A percentile compares a stretch with the other conserved stretches of the same genome.
Conservation (phyloP, 2,888 invertebrate species). For the Oasisia sp. region DNA sequence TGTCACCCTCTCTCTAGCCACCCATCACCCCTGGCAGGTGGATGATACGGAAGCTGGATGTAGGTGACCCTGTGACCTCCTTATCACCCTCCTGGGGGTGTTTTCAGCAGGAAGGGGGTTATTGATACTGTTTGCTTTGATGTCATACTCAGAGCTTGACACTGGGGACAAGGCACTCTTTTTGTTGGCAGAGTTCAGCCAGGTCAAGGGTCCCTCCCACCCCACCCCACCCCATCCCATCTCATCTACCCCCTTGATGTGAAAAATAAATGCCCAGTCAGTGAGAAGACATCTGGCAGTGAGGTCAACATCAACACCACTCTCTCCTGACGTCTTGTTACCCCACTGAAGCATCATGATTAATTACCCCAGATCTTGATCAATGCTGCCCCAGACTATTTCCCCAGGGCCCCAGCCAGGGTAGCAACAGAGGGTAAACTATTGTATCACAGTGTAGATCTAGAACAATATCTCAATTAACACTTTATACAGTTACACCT, state of each 20-base stretch:
- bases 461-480: too few relatives aligned
- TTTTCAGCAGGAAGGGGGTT: not conserved
- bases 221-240: too few relatives aligned
- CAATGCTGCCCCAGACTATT: too few relatives aligned
- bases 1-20: not conserved
- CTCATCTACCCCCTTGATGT: not conserved
- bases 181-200: not conserved
- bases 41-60: not conserved
- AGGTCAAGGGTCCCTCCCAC: not conserved
- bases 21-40: not conserved
- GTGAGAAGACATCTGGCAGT: too few relatives aligned
- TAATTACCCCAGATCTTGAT: too few relatives aligned
- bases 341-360: too few relatives aligned
- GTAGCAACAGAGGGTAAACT: too few relatives aligned
- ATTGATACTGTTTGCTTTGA: not conserved
- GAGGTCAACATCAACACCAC: too few relatives aligned
- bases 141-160: not conserved
- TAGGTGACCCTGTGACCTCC: slow-evolving; percentile 11
- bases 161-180: not conserved
- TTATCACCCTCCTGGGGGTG: slow-evolving; percentile 3
- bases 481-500: too few relatives aligned
- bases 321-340: too few relatives aligned
- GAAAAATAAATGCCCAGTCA: not conserved
- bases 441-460: too few relatives aligned
- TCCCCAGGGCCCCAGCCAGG: too few relatives aligned